phyloP scores from a whole-genome alignment of 1,140 invertebrate genomes.

The Trachymyrmex septentrionalis region DNA sequence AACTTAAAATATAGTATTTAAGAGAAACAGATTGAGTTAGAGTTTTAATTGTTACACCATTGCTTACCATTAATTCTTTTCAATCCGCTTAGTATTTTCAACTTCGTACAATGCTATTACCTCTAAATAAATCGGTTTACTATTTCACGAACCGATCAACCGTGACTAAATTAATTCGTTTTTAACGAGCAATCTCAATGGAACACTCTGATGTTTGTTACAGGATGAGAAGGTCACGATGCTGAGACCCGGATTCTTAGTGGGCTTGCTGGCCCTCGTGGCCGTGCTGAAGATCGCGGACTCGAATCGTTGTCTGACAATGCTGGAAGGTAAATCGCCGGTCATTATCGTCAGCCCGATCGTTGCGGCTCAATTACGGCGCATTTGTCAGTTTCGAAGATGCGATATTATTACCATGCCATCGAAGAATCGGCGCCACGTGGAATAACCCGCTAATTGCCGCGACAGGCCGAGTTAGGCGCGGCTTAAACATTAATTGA shows the following conservation, averaged over 20 bases:
- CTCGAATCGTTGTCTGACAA: slow-evolving; percentile 79
- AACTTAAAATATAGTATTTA: no score
- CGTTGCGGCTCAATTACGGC: slow-evolving; percentile 31
- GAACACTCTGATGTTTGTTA: slow-evolving; percentile 11
- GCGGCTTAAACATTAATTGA: slow-evolving; percentile 36
- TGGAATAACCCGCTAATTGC: slow-evolving; percentile 34
- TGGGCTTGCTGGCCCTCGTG: slow-evolving; percentile 72
- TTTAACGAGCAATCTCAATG: slow-evolving; percentile 39
- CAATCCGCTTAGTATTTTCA: neutral
- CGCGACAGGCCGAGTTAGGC: neutral
- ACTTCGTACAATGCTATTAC: neutral
- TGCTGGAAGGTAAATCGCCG: slow-evolving; percentile 75
- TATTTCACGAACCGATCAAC: neutral
- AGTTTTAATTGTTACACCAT: neutral
- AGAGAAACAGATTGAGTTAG: neutral
- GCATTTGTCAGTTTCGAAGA: slow-evolving; percentile 46
- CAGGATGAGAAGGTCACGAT: slow-evolving; percentile 77
- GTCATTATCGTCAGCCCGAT: slow-evolving; percentile 35
- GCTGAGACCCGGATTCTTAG: slow-evolving; percentile 69
- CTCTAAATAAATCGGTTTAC: neutral
- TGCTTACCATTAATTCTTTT: neutral
- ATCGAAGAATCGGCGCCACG: slow-evolving; percentile 1
- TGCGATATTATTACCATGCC: slow-evolving; percentile 28
- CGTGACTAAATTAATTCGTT: slow-evolving; percentile 48
- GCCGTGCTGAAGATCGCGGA: slow-evolving; percentile 61